These are phyloP conservation scores for Melinaea menophilus DNA, from an alignment of 2,888 invertebrate genomes.

Conservation along the genomic window DNA sequence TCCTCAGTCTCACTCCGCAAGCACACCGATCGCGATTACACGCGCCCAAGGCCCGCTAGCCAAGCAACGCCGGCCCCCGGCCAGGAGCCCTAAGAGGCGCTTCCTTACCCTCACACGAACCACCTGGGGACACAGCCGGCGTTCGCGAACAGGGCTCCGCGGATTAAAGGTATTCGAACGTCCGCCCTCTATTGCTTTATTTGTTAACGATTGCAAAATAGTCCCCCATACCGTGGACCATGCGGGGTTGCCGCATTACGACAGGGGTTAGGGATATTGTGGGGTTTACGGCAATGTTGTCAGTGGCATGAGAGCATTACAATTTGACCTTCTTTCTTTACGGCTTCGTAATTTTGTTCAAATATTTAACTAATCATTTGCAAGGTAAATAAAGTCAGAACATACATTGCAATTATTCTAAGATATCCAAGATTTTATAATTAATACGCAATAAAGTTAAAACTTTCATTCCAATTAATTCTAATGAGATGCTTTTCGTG, in stretches of 20 bases:
- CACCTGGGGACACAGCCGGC: conserved; percentile 61
- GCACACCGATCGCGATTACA: conserved; percentile 66
- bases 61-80: conserved; percentile 75
- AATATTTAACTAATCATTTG: background rate
- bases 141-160: conserved; percentile 66
- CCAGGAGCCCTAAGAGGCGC: conserved; percentile 71
- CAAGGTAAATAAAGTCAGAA: background rate
- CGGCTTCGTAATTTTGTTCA: conserved; percentile 11
- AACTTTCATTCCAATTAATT: conserved; percentile 22
- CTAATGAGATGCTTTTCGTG: conserved; percentile 22
- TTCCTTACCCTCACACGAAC: conserved; percentile 52
- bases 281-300: conserved; percentile 23
- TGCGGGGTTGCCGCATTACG: conserved; percentile 51
- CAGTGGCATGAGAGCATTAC: conserved; percentile 9
- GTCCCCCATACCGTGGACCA: conserved; percentile 31
- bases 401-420: conserved; percentile 13
- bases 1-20: conserved; percentile 72
- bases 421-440: conserved; percentile 11
- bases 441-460: conserved; percentile 17
- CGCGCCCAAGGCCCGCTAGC: conserved; percentile 66
- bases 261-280: conserved; percentile 33
- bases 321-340: conserved; percentile 25
- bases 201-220: conserved; percentile 36
- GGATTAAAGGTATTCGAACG: conserved; percentile 60
- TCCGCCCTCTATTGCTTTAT: conserved; percentile 43